These are phyloP conservation scores for Apamea crenata DNA, from an alignment of 2,888 invertebrate genomes.

Conservation along the genomic window DNA sequence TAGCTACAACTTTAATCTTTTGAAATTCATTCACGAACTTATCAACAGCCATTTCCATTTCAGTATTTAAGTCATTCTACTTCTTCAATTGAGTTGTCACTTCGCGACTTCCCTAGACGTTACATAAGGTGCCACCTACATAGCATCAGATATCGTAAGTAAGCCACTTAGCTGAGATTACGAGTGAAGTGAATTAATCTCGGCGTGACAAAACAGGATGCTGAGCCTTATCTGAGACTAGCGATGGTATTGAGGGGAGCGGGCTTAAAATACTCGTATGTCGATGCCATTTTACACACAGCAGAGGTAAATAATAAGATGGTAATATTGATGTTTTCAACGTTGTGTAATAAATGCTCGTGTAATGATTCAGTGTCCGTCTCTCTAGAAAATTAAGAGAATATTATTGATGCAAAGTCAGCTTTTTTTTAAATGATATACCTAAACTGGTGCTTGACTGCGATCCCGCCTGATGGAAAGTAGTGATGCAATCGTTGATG, in stretches of 20 bases:
- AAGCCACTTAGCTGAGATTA: conserved; percentile 68
- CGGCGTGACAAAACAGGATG: conserved; percentile 74
- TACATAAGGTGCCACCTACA: conserved; percentile 70
- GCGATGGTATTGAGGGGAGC: conserved; percentile 54
- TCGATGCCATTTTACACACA: not conserved
- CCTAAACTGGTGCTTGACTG: too few species aligned
- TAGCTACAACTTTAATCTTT: conserved; percentile 31
- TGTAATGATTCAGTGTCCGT: not conserved
- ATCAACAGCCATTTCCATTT: conserved; percentile 38
- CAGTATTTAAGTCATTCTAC: conserved; percentile 40
- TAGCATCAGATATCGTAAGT: conserved; percentile 73
- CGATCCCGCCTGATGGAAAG: too few species aligned
- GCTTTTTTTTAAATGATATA: too few species aligned
- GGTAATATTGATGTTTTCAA: too few species aligned
- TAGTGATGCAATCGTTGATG: too few species aligned
- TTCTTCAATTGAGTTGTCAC: conserved; percentile 58
- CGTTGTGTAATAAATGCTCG: not conserved
- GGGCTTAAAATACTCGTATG: conserved; percentile 43
- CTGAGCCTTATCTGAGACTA: conserved; percentile 65
- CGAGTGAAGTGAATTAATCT: conserved; percentile 70
- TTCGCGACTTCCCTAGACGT: conserved; percentile 43
- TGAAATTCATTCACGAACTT: conserved; percentile 46
- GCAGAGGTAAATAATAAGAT: not conserved
- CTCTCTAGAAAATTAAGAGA: not conserved
- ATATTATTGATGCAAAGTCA: too few species aligned